Evolutionary conservation across 2,113 vertebrate genomes (phyloP).

Genomic region (Setophaga petechia): DNA sequence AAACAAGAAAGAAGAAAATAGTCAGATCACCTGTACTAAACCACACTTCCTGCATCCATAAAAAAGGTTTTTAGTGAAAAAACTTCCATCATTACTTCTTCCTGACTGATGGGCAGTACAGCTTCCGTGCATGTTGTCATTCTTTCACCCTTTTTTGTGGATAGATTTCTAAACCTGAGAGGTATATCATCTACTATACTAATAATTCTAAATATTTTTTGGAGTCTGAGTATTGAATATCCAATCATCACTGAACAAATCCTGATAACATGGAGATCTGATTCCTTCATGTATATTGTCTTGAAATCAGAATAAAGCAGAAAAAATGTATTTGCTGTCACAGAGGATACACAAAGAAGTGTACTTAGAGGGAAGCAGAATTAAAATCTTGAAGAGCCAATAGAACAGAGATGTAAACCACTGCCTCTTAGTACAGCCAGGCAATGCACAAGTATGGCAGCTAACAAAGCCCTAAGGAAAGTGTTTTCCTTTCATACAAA

Average conservation of each 20-base stretch:
- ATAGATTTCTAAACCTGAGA: background rate
- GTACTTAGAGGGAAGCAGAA: background rate
- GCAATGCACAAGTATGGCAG: background rate
- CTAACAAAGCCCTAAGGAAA: background rate
- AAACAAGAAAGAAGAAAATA: background rate
- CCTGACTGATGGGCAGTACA: background rate
- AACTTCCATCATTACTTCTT: background rate
- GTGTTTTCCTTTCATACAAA: background rate
- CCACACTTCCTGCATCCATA: background rate
- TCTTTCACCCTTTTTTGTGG: background rate
- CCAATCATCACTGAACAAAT: background rate
- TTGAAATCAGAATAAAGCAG: background rate
- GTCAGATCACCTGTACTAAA: background rate
- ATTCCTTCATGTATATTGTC: background rate
- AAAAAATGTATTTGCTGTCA: background rate
- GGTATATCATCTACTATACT: background rate
- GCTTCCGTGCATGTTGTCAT: background rate
- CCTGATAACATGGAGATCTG: accelerated
- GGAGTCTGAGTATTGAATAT: background rate
- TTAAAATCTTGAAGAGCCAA: background rate
- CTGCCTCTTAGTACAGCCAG: background rate
- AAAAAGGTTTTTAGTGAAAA: background rate
- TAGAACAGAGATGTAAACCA: background rate
- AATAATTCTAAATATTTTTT: background rate
- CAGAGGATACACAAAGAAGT: background rate